Percentiles rank a stretch among this genome's conserved stretches.
Conservation (phyloP, 2,797 vertebrate species). For the Dicrostonyx torquatus region DNA sequence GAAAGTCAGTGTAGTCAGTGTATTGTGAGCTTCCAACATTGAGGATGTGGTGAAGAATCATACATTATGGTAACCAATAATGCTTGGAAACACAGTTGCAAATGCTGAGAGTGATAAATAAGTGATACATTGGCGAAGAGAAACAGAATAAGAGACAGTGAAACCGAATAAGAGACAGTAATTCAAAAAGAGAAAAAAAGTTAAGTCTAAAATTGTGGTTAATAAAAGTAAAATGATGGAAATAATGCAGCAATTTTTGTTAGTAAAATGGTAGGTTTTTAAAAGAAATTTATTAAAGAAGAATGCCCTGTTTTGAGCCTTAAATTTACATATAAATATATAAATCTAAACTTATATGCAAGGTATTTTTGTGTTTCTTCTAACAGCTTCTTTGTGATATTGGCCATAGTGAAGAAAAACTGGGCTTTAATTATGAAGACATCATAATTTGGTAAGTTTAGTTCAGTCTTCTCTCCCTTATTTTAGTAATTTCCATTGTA, state of each 20-base stretch:
- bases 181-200: background rate
- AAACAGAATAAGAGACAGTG: background rate
- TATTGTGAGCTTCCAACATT: background rate
- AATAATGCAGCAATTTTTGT: background rate
- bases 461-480: background rate
- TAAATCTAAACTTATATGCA: background rate
- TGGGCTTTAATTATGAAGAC: slow-evolving; percentile 98
- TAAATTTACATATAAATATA: background rate
- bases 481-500: slow-evolving; percentile 37
- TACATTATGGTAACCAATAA: background rate
- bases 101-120: background rate
- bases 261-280: background rate
- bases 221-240: background rate
- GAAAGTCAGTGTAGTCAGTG: background rate
- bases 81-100: background rate
- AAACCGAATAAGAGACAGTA: background rate
- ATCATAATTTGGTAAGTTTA: slow-evolving; percentile 97
- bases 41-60: background rate
- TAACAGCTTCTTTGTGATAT: slow-evolving; percentile 96
- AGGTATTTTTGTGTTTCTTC: slow-evolving; percentile 66
- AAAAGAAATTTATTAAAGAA: slow-evolving; percentile 11
- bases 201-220: slow-evolving; percentile 17
- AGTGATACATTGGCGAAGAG: background rate
- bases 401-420: slow-evolving; percentile 94
- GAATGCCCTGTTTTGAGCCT: slow-evolving; percentile 32